Evolutionary conservation across 1,140 invertebrate species (phyloP).

Genomic region (Sinella curviseta): DNA sequence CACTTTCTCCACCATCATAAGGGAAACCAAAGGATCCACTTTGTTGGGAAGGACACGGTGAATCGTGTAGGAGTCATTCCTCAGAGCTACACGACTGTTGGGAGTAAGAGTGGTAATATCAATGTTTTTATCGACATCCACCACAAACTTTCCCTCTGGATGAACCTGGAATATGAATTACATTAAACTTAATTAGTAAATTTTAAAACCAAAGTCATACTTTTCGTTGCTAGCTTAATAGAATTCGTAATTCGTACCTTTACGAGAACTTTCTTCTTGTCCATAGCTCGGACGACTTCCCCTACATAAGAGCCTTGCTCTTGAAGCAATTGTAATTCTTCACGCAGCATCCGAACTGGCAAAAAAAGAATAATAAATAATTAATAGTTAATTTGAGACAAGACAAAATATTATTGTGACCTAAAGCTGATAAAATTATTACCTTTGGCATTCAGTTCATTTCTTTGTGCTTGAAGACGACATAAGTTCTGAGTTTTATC

Average conservation of each 20-base stretch:
- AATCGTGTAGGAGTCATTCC: slow-evolving; percentile 97
- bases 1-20: slow-evolving; percentile 99
- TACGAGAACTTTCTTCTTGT: slow-evolving; percentile 99
- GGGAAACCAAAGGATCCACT: slow-evolving; percentile 97
- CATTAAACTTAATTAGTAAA: slow-evolving; percentile 51
- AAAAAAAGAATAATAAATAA: slow-evolving; percentile 43
- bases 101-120: slow-evolving; percentile 98
- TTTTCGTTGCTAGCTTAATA: slow-evolving; percentile 15
- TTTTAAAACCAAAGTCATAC: too few species aligned
- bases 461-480: slow-evolving; percentile 95
- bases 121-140: slow-evolving; percentile 99
- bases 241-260: slow-evolving; percentile 65
- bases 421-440: too few species aligned
- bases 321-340: slow-evolving; percentile 95
- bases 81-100: slow-evolving; percentile 93
- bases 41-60: slow-evolving; percentile 99
- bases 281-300: slow-evolving; percentile 99
- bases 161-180: slow-evolving; percentile 67
- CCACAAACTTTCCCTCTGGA: slow-evolving; percentile 99
- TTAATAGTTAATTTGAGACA: background rate
- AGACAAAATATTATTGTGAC: background rate
- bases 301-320: slow-evolving; percentile 99
- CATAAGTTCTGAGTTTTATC: slow-evolving; percentile 97
- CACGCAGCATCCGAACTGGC: slow-evolving; percentile 91
- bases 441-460: slow-evolving; percentile 99